A percentile compares a stretch with the other conserved stretches of the same genome.
These are phyloP conservation scores for Oppia nitens DNA, from an alignment of 1,140 invertebrate genomes.

Conservation along the genomic window DNA sequence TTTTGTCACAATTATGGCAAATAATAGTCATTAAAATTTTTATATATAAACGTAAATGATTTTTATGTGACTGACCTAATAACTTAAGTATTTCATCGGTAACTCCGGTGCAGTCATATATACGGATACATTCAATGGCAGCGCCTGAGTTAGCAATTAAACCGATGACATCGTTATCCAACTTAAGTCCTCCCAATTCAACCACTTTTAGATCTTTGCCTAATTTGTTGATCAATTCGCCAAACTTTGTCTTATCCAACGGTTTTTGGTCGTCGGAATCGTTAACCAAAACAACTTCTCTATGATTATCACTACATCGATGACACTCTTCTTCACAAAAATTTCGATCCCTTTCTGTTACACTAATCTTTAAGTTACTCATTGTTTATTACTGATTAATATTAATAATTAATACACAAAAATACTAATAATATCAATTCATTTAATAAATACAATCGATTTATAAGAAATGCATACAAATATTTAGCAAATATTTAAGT, in stretches of 20 bases:
- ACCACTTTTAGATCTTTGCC: slow-evolving; percentile 10
- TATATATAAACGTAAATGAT: too few species aligned
- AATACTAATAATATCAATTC: background rate
- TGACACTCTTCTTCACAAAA: slow-evolving; percentile 14
- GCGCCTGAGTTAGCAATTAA: slow-evolving; percentile 13
- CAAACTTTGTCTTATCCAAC: slow-evolving; percentile 10
- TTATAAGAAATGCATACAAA: background rate
- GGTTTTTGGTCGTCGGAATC: slow-evolving; percentile 14
- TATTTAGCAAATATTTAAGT: background rate
- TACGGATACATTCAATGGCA: slow-evolving; percentile 3
- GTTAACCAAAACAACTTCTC: slow-evolving; percentile 15
- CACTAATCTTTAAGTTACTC: slow-evolving; percentile 9
- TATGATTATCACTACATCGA: background rate
- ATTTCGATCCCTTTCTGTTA: slow-evolving; percentile 13
- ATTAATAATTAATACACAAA: background rate
- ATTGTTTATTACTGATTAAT: background rate
- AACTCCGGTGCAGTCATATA: slow-evolving; percentile 9
- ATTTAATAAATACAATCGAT: background rate
- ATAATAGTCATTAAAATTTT: too few species aligned
- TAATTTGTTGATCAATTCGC: slow-evolving; percentile 6
- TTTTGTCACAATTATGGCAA: background rate
- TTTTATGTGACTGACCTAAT: too few species aligned
- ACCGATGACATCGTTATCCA: background rate
- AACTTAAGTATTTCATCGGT: slow-evolving; percentile 12
- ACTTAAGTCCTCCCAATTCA: slow-evolving; percentile 13